phyloP scores from a whole-genome alignment of 2,113 vertebrate genomes.

The Columba janthina region DNA sequence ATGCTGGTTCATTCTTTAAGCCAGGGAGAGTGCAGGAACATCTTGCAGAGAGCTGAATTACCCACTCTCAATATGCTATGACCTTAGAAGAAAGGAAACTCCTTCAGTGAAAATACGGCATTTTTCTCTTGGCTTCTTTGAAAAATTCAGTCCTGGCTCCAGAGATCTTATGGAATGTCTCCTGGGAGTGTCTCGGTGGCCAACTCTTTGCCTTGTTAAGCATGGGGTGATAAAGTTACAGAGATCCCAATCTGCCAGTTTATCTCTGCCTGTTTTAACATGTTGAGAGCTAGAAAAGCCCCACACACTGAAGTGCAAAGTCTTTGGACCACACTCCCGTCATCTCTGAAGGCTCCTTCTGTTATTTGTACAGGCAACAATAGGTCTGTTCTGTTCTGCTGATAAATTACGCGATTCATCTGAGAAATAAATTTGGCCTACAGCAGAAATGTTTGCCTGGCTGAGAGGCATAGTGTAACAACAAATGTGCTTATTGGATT shows the following conservation, averaged over 20 bases:
- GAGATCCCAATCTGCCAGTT: constrained; percentile 3
- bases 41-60: constrained; percentile 11
- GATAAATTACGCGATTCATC: constrained; percentile 36
- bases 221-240: neutral
- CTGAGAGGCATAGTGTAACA: constrained; percentile 30
- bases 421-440: constrained; percentile 63
- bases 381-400: constrained; percentile 3
- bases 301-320: neutral
- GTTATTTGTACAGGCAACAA: constrained; percentile 46
- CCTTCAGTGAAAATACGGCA: constrained; percentile 35
- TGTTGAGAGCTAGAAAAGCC: neutral
- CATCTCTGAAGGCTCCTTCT: constrained; percentile 40
- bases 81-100: constrained; percentile 34
- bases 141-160: constrained; percentile 34
- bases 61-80: neutral
- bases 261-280: neutral
- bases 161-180: constrained; percentile 11
- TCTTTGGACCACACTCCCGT: constrained; percentile 8
- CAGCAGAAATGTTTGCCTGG: constrained; percentile 40
- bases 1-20: neutral
- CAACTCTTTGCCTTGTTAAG: neutral
- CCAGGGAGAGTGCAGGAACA: neutral
- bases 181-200: neutral
- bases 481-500: constrained; percentile 57
- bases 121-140: constrained; percentile 28